Conservation (phyloP, 2,888 invertebrate species). For the Orchesella flavescens region DNA sequence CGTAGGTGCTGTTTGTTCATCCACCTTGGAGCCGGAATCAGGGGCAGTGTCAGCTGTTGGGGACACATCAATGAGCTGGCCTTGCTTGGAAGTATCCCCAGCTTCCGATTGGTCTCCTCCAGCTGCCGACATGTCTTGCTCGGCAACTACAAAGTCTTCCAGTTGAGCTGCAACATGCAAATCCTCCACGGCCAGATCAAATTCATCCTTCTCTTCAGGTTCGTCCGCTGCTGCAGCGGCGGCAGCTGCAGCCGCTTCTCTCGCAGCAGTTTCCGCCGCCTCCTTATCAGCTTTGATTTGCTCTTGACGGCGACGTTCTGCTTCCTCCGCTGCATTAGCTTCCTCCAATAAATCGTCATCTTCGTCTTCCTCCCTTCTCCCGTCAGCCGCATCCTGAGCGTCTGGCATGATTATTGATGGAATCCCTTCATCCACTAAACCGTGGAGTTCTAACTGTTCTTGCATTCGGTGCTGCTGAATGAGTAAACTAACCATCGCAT, state of each 20-base stretch:
- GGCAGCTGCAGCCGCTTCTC: constrained; percentile 19
- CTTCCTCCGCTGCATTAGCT: constrained; percentile 40
- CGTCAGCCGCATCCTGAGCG: not conserved
- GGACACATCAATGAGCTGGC: not conserved
- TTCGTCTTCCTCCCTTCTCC: constrained; percentile 34
- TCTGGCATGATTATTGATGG: constrained; percentile 51
- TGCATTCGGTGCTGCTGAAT: constrained; percentile 63
- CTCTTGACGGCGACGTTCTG: constrained; percentile 34
- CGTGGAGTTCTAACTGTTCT: constrained; percentile 51
- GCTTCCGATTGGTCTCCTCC: not conserved
- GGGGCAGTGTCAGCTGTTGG: not conserved
- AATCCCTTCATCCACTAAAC: constrained; percentile 33
- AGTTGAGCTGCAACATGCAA: constrained; percentile 16
- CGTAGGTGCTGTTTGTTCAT: not conserved
- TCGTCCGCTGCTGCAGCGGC: constrained; percentile 20
- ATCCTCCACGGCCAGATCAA: constrained; percentile 53
- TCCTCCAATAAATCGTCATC: constrained; percentile 48
- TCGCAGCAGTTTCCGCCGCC: constrained; percentile 35
- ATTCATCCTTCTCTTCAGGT: constrained; percentile 57
- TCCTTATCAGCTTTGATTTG: constrained; percentile 40
- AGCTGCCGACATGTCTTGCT: no score
- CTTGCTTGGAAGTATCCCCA: not conserved
- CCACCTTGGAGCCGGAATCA: not conserved
- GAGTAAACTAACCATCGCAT: constrained; percentile 56
- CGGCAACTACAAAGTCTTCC: not conserved